phyloP scores from a whole-genome alignment of 2,797 vertebrate genomes.

The Coracias cyanogaster region DNA sequence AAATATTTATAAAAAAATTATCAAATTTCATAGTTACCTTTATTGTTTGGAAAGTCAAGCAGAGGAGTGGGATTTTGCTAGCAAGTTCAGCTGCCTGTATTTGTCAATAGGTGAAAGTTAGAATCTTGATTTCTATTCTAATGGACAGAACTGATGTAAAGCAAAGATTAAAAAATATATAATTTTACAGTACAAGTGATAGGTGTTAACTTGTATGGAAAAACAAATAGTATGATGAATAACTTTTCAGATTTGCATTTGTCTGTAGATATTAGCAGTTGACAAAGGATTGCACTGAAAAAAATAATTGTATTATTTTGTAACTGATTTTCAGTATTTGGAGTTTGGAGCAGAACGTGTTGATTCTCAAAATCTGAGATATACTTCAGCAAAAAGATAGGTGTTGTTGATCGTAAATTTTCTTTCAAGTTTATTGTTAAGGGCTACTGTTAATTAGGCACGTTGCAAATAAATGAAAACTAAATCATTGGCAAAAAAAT shows the following conservation, averaged over 20 bases:
- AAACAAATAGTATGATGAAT: neutral
- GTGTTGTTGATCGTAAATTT: neutral
- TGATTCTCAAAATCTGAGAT: neutral
- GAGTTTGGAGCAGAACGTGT: neutral
- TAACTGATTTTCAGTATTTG: neutral
- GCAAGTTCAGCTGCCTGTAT: neutral
- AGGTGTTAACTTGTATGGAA: neutral
- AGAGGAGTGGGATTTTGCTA: neutral
- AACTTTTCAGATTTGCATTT: neutral
- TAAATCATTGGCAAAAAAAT: fast-evolving
- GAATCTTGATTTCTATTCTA: neutral
- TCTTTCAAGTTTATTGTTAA: neutral
- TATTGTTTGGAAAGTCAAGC: neutral
- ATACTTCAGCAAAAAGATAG: neutral
- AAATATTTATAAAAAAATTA: neutral
- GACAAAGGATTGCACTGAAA: neutral
- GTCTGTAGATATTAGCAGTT: neutral
- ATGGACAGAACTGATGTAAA: neutral
- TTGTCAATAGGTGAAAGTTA: neutral
- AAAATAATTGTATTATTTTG: neutral
- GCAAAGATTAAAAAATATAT: neutral
- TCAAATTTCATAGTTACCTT: neutral
- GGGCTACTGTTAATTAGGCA: neutral
- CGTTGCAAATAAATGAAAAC: neutral
- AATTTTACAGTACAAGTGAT: neutral